Evolutionary conservation across 1,140 invertebrate species (phyloP), one percentile per base, ranked within the genome.

Genomic region (Pogonognathellus flavescens): DNA sequence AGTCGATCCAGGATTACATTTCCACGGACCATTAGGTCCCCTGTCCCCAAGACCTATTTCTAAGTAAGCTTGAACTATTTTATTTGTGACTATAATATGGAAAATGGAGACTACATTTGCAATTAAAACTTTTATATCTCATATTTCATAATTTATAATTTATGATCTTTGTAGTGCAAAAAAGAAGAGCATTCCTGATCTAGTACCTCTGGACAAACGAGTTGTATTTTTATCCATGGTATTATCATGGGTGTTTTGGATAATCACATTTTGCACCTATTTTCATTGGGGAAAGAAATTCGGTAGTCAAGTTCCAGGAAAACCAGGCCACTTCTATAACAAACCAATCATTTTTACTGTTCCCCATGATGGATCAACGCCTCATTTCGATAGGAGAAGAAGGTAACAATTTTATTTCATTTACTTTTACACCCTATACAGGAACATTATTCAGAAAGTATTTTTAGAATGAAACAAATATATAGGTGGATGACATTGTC

Each of bases 221-320:
- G 13, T 87, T 16, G 83, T 86, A 1, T 86, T 86, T 59, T 53
- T 87, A 18, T 50, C 81, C 0, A 84, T 88, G 80, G 85, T 86
- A 31, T 72, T 86, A 13, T 82, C 85, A 10, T 87, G 88, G 86
- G 70, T 88, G 18, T 88, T 88, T 62, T 88, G 88, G 88, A 57
- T 84, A 5, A 60, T 85, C 4, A 70, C 82, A 10, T 87, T 87
- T 81, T 31, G 31, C 6, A 82, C 83, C 7, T 88, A 87, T 20
- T 86, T 83, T 80, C 25, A 82, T 4, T 88, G 83, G 83, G 83
- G 84, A 55, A n/a, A 80, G n/a, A 85, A 82, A 41, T n/a, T 81
- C 52, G 72, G 72, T 1, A 10, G 18, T 7, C 72, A 31, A 31
- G 41, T 60, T 49, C 81, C 81, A 11, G 81, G 81, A 16, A 31